Percentiles rank a stretch among this genome's conserved stretches.
These are phyloP conservation scores for Nemopilema nomurai DNA, from an alignment of 30 jellyfish, hydroid and myxozoan genomes.

Conservation along the genomic window DNA sequence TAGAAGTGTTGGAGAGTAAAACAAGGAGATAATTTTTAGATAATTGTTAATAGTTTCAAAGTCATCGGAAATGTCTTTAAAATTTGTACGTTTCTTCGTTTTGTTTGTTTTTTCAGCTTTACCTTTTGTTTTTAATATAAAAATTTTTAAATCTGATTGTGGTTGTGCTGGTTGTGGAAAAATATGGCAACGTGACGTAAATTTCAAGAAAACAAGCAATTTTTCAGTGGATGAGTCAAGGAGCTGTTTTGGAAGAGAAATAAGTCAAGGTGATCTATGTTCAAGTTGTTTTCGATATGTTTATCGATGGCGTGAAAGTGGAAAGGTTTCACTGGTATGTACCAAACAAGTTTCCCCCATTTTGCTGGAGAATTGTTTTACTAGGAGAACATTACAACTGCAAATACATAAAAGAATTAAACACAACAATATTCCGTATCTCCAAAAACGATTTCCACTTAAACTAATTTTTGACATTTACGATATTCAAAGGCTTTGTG, in stretches of 20 bases:
- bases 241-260: not conserved
- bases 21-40: not conserved
- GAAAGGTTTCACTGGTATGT: not conserved
- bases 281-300: not conserved
- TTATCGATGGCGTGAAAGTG: not conserved
- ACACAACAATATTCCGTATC: not conserved
- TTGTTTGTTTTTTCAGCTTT: not conserved
- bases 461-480: not conserved
- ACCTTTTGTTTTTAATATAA: not conserved
- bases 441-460: not conserved
- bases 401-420: not conserved
- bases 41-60: not conserved
- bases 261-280: not conserved
- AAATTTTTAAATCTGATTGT: not conserved
- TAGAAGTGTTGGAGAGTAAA: not conserved
- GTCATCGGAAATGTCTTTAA: not conserved
- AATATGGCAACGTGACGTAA: not conserved
- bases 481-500: not conserved
- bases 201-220: not conserved
- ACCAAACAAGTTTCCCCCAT: not conserved
- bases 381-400: not conserved
- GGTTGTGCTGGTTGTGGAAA: not conserved
- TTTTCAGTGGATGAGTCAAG: not conserved
- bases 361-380: not conserved
- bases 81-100: not conserved